Conservation (phyloP, 1,140 invertebrate genomes). For the Drosophila busckii region DNA sequence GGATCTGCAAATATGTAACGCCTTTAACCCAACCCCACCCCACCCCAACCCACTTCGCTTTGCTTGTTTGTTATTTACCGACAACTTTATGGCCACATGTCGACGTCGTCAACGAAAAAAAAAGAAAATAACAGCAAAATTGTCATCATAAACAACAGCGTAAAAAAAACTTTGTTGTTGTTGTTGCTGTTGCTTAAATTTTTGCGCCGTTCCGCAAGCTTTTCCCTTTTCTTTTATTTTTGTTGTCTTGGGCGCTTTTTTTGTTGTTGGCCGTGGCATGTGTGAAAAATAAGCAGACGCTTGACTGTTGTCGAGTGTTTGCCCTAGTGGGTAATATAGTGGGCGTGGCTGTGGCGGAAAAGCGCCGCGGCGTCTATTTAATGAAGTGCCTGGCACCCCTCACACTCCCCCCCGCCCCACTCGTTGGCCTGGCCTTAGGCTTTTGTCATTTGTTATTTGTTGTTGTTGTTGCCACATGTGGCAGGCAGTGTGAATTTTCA, state of each 20-base stretch:
- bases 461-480: conserved; percentile 33
- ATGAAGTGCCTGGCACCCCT: conserved; percentile 49
- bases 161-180: conserved; percentile 16
- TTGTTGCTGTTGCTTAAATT: conserved; percentile 68
- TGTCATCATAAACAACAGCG: conserved; percentile 68
- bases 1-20: conserved; percentile 28
- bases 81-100: conserved; percentile 73
- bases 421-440: conserved; percentile 15
- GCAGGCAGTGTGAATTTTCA: conserved; percentile 67
- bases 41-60: too few species aligned
- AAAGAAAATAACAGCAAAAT: conserved; percentile 30
- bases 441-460: conserved; percentile 8
- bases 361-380: conserved; percentile 69
- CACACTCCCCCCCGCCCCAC: neutral
- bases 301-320: conserved; percentile 17
- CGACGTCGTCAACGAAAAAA: conserved; percentile 36
- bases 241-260: conserved; percentile 13
- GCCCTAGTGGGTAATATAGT: conserved; percentile 41
- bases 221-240: conserved; percentile 17
- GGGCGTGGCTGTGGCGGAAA: conserved; percentile 56
- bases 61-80: conserved; percentile 72
- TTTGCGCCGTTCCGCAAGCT: conserved; percentile 10
- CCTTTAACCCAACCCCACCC: neutral
- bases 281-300: conserved; percentile 66
- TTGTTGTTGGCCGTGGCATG: conserved; percentile 57